Base-by-base conservation (phyloP, 2,797 vertebrate genomes). In the Podarcis siculus region DNA sequence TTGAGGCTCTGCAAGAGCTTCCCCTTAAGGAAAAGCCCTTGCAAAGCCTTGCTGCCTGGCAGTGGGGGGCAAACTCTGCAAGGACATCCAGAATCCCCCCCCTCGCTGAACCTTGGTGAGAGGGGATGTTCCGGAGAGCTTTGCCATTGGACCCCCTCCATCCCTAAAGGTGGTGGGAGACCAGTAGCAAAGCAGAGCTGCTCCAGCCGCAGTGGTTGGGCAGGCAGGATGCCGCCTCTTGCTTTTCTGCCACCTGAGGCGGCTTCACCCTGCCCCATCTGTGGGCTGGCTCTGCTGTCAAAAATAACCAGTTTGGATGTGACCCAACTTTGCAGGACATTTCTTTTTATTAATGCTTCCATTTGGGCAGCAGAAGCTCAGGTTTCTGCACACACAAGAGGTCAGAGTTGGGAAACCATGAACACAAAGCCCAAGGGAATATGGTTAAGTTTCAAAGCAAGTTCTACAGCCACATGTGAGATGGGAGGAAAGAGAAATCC, bases 401-500 rank as follows among this genome's bases (percentile, higher is more conserved):
- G 5, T 72, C 15, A 67, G 25, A 67, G 21, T 8, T 35, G 30
- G 61, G 39, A 67, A 69, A 78, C 32, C n/a, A 5, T 27, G 27
- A 72, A 8, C 8, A n/a, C n/a, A 25, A 72, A 72, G 12, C 15
- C 8, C 21, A 67, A n/a, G 39, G 61, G 21, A 61, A 45, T 78
- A 67, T 13, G 8, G 25, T 35, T 15, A 32, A 27, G 35, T 64
- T 77, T 55, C 37, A 27, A 69, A 77, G 58, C 84, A 66, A 25
- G 27, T 81, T 37, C 67, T 27, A 2, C 27, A 39, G 8, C 76
- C 66, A 55, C 49, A 69, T 87, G 64, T 82, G 73, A 73, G 92
- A 89, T n/a, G 55, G 27, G 71, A 87, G 71, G 58, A 55, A 88
- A 89, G 79, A 88, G 67, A 67, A 71, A 88, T 82, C 78, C 80